Evolutionary conservation across 2,113 vertebrate species (phyloP), one percentile per base, ranked within the genome.

Genomic region (Corydoras sp.): DNA sequence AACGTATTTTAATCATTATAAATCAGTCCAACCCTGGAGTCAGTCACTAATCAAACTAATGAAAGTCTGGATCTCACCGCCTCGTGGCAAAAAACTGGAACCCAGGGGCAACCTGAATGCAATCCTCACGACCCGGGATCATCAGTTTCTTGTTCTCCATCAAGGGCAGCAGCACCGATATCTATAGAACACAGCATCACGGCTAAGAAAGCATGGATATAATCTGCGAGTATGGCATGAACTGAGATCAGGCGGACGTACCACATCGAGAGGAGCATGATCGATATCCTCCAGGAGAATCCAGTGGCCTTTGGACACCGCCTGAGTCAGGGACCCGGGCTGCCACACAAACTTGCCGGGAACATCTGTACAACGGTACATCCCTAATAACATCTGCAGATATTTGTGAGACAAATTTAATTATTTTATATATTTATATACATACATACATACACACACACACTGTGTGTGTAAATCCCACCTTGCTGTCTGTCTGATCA

Each of bases 401-500:
- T n/a, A 62, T 43, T 43, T 4, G 1, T 43, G 2, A 8, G 35
- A 43, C 4, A 43, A 43, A 43, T 0, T 43, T 43, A 24, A 24
- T 24, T 24, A 24, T 24, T 24, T 24, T 24, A 24, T 24, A 24
- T 24, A 24, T 24, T 1, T 24, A 24, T 24, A 24, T 24, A 24
- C 18, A 24, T 24, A 24, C 18, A 24, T 2, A 24, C 18, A 24
- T 24, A 24, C 18, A 24, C 18, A 24, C 18, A 24, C 18, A 24
- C 18, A 24, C 18, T 24, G 18, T 24, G 18, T 24, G 18, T 24
- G 18, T 24, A 24, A 24, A 24, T 24, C 18, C 18, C 89, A 98
- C 97, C 93, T 98, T 98, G 85, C 96, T 98, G 79, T 99, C 97
- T 1, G 95, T 98, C 73, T 99, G 97, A 88, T 98, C 97, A 43